Percentiles rank a stretch among this genome's conserved stretches.
Conservation (phyloP, 92 coral and sea anemone species). For the Isaurus tuberculatus region DNA sequence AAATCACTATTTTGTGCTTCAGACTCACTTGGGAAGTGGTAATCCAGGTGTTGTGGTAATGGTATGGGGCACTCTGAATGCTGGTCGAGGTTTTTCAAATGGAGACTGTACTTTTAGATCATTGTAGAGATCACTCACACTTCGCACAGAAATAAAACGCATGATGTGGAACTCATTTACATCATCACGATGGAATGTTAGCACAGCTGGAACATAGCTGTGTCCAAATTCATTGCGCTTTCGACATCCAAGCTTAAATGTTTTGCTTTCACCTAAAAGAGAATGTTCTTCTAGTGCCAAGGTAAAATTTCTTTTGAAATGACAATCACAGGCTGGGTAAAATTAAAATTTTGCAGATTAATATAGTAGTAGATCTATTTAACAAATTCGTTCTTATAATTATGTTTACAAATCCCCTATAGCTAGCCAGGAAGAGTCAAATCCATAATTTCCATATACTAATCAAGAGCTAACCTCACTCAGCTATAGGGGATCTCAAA, state of each 20-base stretch:
- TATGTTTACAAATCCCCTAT: too few relatives aligned
- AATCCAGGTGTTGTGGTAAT: conserved; percentile 57
- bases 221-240: conserved; percentile 69
- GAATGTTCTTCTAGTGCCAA: not conserved
- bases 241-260: conserved; percentile 59
- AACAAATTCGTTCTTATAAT: too few relatives aligned
- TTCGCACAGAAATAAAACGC: conserved; percentile 70
- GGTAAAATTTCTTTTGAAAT: too few relatives aligned
- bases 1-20: not conserved
- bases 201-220: conserved; percentile 74
- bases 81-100: conserved; percentile 52
- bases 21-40: conserved; percentile 63
- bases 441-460: too few relatives aligned
- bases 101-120: conserved; percentile 63
- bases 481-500: too few relatives aligned
- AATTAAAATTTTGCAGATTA: too few relatives aligned
- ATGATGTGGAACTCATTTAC: conserved; percentile 62
- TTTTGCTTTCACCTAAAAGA: conserved; percentile 2
- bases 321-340: too few relatives aligned
- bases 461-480: too few relatives aligned
- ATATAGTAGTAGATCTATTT: too few relatives aligned
- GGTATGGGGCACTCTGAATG: conserved; percentile 46
- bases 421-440: too few relatives aligned
- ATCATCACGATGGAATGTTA: conserved; percentile 43
- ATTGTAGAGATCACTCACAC: conserved; percentile 65